Conservation (phyloP, 2,797 vertebrate genomes). For the Pipistrellus pipistrellus region DNA sequence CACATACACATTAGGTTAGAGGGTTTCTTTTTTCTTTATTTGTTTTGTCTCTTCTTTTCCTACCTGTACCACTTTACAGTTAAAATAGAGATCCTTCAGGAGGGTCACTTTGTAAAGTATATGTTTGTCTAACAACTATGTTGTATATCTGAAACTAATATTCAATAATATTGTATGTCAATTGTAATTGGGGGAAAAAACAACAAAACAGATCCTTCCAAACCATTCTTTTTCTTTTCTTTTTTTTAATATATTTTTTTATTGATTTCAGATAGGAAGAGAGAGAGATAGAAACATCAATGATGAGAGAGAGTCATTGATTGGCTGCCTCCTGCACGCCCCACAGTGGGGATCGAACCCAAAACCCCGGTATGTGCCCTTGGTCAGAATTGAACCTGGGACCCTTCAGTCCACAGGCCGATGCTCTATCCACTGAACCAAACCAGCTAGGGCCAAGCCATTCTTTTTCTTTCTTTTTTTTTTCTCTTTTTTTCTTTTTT, state of each 20-base stretch:
- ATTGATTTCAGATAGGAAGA: too few relatives aligned
- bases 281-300: too few relatives aligned
- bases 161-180: not conserved
- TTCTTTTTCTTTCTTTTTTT: too few relatives aligned
- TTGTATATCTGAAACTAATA: not conserved
- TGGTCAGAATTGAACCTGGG: too few relatives aligned
- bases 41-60: constrained; percentile 14
- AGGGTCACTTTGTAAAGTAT: not conserved
- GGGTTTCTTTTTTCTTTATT: not conserved
- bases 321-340: too few relatives aligned
- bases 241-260: too few relatives aligned
- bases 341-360: too few relatives aligned
- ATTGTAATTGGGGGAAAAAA: not conserved
- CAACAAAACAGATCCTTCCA: not conserved
- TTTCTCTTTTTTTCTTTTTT: too few relatives aligned
- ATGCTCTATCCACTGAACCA: too few relatives aligned
- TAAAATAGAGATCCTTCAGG: not conserved
- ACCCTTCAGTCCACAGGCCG: too few relatives aligned
- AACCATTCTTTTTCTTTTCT: not conserved
- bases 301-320: too few relatives aligned
- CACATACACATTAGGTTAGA: not conserved
- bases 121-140: not conserved
- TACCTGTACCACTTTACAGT: constrained; percentile 13
- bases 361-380: too few relatives aligned
- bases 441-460: not conserved